Evolutionary conservation across 2,113 vertebrate genomes (phyloP).

Genomic region (Actinemys pallida): DNA sequence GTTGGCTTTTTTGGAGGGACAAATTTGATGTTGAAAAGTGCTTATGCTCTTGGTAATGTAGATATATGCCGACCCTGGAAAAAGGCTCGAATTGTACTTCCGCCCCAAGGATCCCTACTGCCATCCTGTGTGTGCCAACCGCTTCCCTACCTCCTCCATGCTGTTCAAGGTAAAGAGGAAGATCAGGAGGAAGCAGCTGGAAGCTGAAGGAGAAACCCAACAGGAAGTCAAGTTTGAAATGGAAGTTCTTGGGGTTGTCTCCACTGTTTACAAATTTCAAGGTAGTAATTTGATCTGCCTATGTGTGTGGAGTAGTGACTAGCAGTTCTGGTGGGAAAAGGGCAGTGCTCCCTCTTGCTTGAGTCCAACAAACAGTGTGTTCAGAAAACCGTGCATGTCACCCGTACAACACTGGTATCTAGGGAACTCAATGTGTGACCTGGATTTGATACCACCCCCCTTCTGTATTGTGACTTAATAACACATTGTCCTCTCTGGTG

Average conservation of each 20-base stretch:
- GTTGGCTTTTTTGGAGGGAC: background rate
- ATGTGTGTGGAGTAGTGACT: rapidly evolving
- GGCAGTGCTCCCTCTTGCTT: background rate
- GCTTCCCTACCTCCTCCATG: conserved; percentile 90
- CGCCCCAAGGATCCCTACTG: conserved; percentile 95
- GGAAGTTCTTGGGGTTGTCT: conserved; percentile 89
- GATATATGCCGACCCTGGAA: conserved; percentile 88
- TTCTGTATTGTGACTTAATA: background rate
- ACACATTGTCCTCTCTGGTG: background rate
- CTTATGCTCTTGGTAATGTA: conserved; percentile 34
- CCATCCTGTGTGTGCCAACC: conserved; percentile 92
- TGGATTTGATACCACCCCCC: background rate
- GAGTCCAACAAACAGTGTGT: no score
- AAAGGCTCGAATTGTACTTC: conserved; percentile 92
- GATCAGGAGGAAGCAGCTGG: conserved; percentile 49
- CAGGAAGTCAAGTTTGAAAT: conserved; percentile 78
- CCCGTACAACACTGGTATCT: background rate
- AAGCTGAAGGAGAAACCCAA: rapidly evolving
- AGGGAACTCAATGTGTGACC: background rate
- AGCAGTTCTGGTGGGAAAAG: background rate
- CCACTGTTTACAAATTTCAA: conserved; percentile 96
- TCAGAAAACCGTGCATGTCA: no score
- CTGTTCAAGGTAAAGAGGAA: conserved; percentile 87
- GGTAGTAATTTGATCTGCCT: conserved; percentile 73
- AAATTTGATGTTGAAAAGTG: background rate